Evolutionary conservation across 2,888 invertebrate genomes (phyloP).

Genomic region (Cataglyphis livida): DNA sequence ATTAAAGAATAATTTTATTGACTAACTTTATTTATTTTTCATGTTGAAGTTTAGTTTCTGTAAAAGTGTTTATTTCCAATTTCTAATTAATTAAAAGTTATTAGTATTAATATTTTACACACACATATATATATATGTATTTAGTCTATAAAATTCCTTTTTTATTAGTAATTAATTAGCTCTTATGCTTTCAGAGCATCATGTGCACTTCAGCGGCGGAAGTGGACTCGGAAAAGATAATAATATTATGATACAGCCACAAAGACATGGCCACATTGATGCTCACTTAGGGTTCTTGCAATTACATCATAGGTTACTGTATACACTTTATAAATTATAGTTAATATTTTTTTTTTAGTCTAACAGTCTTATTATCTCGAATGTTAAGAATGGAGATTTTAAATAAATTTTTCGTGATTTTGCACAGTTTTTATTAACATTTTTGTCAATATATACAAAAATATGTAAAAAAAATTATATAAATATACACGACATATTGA

Average conservation of each 20-base stretch:
- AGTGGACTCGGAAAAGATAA: constrained; percentile 81
- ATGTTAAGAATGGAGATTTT: neutral
- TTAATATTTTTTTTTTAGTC: neutral
- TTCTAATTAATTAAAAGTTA: neutral
- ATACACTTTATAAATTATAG: constrained; percentile 5
- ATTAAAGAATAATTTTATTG: neutral
- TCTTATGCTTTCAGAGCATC: constrained; percentile 76
- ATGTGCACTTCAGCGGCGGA: constrained; percentile 82
- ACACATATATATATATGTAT: neutral
- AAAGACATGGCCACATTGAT: constrained; percentile 82
- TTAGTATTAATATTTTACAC: neutral
- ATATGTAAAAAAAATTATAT: neutral
- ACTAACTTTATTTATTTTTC: neutral
- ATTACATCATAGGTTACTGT: constrained; percentile 78
- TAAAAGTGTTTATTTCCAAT: neutral
- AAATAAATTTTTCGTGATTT: neutral
- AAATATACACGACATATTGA: neutral
- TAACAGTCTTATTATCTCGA: neutral
- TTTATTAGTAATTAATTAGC: neutral
- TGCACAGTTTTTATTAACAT: neutral
- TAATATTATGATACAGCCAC: constrained; percentile 82
- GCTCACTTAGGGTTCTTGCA: constrained; percentile 82
- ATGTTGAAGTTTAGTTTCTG: neutral
- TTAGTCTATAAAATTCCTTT: neutral
- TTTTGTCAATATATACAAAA: neutral